Conservation (phyloP, 2,797 vertebrate species). For the Sorex maritimensis region DNA sequence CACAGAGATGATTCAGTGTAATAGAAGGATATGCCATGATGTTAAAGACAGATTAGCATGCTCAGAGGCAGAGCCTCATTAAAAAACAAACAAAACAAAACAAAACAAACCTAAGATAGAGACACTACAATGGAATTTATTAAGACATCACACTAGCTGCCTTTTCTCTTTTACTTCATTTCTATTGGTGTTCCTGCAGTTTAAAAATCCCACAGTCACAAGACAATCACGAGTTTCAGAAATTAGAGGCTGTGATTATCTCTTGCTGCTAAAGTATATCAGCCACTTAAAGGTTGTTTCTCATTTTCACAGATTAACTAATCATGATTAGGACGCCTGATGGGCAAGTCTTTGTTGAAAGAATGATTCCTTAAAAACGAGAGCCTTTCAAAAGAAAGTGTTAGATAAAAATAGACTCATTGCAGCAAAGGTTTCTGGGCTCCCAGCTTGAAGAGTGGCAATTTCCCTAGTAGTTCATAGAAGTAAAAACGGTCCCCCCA, state of each 20-base stretch:
- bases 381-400: slow-evolving; percentile 49
- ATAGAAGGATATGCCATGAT: slow-evolving; percentile 70
- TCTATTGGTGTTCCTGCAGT: slow-evolving; percentile 35
- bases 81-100: slow-evolving; percentile 61
- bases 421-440: slow-evolving; percentile 59
- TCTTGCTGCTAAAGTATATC: slow-evolving; percentile 62
- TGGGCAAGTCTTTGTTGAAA: slow-evolving; percentile 66
- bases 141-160: slow-evolving; percentile 59
- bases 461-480: slow-evolving; percentile 62
- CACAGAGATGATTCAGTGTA: slow-evolving; percentile 65
- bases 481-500: slow-evolving; percentile 59
- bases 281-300: slow-evolving; percentile 76
- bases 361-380: slow-evolving; percentile 75
- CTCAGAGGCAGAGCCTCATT: slow-evolving; percentile 49
- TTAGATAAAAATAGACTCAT: slow-evolving; percentile 75
- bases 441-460: slow-evolving; percentile 58
- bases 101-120: slow-evolving; percentile 49
- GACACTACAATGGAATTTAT: neutral
- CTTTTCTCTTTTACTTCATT: slow-evolving; percentile 65
- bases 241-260: slow-evolving; percentile 59
- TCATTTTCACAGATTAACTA: slow-evolving; percentile 81
- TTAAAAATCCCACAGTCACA: slow-evolving; percentile 66
- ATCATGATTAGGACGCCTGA: slow-evolving; percentile 75
- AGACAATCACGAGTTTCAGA: slow-evolving; percentile 71
- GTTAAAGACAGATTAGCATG: slow-evolving; percentile 76